A percentile compares a stretch with the other conserved stretches of the same genome.
Evolutionary conservation across 2,797 vertebrate genomes (phyloP).

Genomic region (Mergus octosetaceus): DNA sequence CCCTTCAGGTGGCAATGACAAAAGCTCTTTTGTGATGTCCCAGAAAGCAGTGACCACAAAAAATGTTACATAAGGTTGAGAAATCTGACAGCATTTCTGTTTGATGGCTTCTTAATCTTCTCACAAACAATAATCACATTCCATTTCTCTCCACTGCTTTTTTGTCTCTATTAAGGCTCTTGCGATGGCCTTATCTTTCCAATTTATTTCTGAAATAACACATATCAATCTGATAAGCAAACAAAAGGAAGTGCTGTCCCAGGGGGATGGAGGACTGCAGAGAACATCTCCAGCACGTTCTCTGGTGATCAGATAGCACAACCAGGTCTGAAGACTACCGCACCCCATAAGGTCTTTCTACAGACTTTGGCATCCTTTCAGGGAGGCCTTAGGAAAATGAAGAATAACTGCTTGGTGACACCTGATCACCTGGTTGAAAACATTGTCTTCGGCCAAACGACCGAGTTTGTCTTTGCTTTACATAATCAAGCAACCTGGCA

Average conservation of each 20-base stretch:
- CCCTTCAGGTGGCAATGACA: conserved; percentile 16
- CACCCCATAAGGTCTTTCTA: background rate
- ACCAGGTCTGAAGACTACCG: background rate
- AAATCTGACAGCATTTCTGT: accelerated
- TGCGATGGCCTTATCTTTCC: background rate
- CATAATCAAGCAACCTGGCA: accelerated
- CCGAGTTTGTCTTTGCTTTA: background rate
- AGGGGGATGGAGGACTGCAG: background rate
- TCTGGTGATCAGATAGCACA: background rate
- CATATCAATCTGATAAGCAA: background rate
- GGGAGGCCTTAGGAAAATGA: background rate
- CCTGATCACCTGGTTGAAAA: accelerated
- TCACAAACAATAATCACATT: background rate
- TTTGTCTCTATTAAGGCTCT: background rate
- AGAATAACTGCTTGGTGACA: background rate
- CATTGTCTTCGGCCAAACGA: background rate
- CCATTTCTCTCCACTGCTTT: background rate
- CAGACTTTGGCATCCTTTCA: background rate
- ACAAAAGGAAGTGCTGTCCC: background rate
- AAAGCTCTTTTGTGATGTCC: background rate
- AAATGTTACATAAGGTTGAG: background rate
- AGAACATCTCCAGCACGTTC: background rate
- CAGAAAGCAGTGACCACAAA: background rate
- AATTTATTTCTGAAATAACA: background rate
- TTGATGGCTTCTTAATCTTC: background rate